phyloP scores from a whole-genome alignment of 2,797 vertebrate species.

The Enteromius viviparus region DNA sequence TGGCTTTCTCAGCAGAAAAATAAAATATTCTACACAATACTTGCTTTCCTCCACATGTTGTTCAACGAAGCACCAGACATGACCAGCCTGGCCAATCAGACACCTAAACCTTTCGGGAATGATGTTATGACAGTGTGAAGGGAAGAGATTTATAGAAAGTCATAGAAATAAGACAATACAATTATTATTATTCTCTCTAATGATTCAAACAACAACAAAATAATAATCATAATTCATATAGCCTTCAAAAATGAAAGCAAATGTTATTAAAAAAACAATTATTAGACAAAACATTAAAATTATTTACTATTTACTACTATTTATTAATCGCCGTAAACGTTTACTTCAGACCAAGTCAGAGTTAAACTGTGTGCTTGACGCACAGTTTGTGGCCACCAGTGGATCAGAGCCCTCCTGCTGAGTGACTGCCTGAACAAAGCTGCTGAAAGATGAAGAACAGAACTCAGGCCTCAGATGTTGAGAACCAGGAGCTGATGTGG shows the following conservation, averaged over 20 bases:
- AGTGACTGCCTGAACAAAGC: constrained; percentile 24
- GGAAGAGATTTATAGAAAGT: neutral
- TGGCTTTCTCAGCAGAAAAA: constrained; percentile 52
- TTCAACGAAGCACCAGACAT: constrained; percentile 52
- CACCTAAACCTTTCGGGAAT: constrained; percentile 31
- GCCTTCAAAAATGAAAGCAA: neutral
- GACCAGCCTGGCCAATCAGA: constrained; percentile 58
- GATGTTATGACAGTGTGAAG: constrained; percentile 26
- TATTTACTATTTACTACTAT: constrained; percentile 20
- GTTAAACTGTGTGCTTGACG: constrained; percentile 45
- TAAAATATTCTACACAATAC: constrained; percentile 61
- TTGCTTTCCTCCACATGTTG: constrained; percentile 54
- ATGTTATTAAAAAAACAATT: neutral
- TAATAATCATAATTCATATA: neutral
- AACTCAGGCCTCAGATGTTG: constrained; percentile 14
- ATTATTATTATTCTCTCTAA: neutral
- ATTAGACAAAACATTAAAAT: neutral
- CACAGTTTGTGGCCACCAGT: constrained; percentile 43
- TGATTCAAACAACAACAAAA: neutral
- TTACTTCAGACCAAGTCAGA: constrained; percentile 50
- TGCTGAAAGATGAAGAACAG: neutral
- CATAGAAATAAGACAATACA: neutral
- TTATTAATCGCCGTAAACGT: constrained; percentile 50
- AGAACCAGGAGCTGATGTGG: constrained; percentile 22
- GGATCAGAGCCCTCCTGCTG: constrained; percentile 51